Conservation (phyloP, 2,888 invertebrate species). For the Andrena camellia region DNA sequence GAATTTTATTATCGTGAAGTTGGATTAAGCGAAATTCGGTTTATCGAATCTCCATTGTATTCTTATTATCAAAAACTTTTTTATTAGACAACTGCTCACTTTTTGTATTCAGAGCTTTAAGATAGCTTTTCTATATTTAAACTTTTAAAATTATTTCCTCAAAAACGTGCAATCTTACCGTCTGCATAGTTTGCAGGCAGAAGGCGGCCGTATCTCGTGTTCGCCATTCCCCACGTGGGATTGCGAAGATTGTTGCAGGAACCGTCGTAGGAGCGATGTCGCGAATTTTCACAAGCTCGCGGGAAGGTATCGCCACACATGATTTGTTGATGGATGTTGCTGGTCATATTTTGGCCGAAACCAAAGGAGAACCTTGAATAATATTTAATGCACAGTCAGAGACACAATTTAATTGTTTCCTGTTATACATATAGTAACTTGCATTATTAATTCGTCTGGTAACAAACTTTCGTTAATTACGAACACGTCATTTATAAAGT, state of each 20-base stretch:
- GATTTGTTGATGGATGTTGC: slow-evolving; percentile 35
- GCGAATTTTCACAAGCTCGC: slow-evolving; percentile 85
- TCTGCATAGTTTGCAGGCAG: slow-evolving; percentile 85
- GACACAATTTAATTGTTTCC: neutral
- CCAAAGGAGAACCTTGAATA: neutral
- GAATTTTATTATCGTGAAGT: too few species aligned
- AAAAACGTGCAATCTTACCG: slow-evolving; percentile 44
- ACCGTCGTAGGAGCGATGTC: slow-evolving; percentile 94
- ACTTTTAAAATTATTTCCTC: too few species aligned
- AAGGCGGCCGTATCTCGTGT: slow-evolving; percentile 90
- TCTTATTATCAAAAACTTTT: too few species aligned
- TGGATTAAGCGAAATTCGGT: too few species aligned
- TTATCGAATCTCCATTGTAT: too few species aligned
- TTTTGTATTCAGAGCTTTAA: neutral
- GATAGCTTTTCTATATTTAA: too few species aligned
- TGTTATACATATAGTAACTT: neutral
- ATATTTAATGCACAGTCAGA: neutral
- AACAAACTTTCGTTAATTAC: neutral
- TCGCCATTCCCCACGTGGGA: slow-evolving; percentile 93
- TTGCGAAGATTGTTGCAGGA: slow-evolving; percentile 96
- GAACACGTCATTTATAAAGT: neutral
- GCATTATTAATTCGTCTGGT: neutral
- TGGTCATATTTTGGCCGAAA: slow-evolving; percentile 1
- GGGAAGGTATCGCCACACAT: slow-evolving; percentile 67
- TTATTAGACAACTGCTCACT: neutral